Evolutionary conservation across 2,888 invertebrate species (phyloP), one percentile per base, ranked within the genome.

Genomic region (Caenorhabditis angaria): DNA sequence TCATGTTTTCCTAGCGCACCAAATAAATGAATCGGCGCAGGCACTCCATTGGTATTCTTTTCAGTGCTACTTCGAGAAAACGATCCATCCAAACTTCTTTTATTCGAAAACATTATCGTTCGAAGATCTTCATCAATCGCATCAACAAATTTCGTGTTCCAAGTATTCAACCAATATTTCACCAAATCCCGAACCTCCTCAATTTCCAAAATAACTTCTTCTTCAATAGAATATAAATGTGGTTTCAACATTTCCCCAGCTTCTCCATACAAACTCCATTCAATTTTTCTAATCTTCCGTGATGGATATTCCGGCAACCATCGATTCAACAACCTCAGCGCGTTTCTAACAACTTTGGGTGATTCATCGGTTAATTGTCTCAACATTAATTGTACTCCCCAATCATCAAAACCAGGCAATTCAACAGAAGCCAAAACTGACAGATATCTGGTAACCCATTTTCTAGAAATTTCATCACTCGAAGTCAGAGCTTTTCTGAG

Each of bases 401-500:
- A 97, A 63, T 88, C 88, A 25, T 85, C 87, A n/a, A 88, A 88
- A 27, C 87, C 85, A 2, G 88, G 87, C 88, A 92, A 89, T 76
- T 91, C 91, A 0, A 93, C 92, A 73, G 96, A 91, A 63, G 97
- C 89, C 79, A 97, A 89, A 12, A 96, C 92, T 75, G 94, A 91
- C 78, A 97, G 90, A 88, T 95, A 94, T 88, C 94, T 94, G 0
- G 96, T 95, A 0, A 94, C 92, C 89, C 97, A 99, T 50, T 95
- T 89, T 48, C 94, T 91, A 76, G 80, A 65, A 53, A 75, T 67
- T 67, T 77, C 76, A 41, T 69, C 73, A 12, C 76, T 67, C 3
- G 76, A 68, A n/a, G 89, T 89, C 29, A 91, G 86, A 6, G 90
- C 90, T 74, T 90, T 89, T 41, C 89, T 88, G 28, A 91, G 87